Evolutionary conservation across 92 coral and sea anemone genomes (phyloP), one percentile per base, ranked within the genome.

Genomic region (Virgularia gustaviana): DNA sequence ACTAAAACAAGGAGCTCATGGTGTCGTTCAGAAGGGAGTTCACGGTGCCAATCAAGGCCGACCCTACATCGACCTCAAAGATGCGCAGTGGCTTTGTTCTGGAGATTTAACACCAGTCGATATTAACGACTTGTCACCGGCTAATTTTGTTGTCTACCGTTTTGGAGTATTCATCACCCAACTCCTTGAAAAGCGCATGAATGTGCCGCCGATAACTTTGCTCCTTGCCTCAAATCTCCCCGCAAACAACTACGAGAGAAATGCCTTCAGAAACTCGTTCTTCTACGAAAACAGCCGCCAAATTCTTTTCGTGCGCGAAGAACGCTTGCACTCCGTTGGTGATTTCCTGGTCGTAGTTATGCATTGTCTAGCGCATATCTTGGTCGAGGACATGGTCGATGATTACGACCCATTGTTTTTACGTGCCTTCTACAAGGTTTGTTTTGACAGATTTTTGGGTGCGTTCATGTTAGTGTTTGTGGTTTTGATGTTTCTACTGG

Each of bases 271-370:
- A 68, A 85, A 83, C 52, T 92, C 98, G 27, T 92, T 92, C 85
- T 92, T 92, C 72, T 92, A 86, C 85, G 98, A 92, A 90, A 87
- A 92, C 82, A 87, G 94, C 73, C 98, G 98, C 27, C 82, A 85
- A 82, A 90, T 92, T 55, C 73, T 92, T 66, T 92, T 92, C 34
- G 82, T 92, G 44, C 90, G 98, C 7, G 96, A 92, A 70, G 98
- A 92, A 74, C 83, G 98, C n/a, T 81, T 92, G 84, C 94, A 92
- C 62, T 89, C 96, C 3, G 96, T 92, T 25, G 98, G 98, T 19
- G 98, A 92, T 81, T 92, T 92, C 71, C 37, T 92, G 51, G 96
- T 92, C 6, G 98, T 92, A 36, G 84, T 92, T 12, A 89, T 92
- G 92, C 98, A 92, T 63, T 90, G 96, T 16, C 65, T 92, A 79